These are phyloP conservation scores for Sinocyclocheilus grahami DNA, from an alignment of 2,113 vertebrate genomes.

Conservation along the genomic window DNA sequence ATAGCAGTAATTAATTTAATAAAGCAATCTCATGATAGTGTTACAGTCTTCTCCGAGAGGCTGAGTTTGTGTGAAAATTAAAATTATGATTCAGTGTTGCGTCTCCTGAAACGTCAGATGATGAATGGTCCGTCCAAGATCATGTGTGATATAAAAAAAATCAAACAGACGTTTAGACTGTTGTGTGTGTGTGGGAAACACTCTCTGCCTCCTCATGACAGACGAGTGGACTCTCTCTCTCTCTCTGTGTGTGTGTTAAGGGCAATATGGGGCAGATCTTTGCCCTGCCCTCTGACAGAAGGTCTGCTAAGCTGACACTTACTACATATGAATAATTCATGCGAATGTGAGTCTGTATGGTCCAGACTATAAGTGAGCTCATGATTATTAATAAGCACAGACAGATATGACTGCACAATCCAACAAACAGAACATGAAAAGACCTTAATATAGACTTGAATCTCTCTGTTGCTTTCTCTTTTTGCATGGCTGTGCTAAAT, in stretches of 20 bases:
- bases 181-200: constrained; percentile 1
- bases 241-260: not conserved
- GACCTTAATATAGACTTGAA: not conserved
- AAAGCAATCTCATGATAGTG: too few species aligned
- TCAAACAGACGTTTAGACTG: not conserved
- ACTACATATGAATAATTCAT: constrained; percentile 58
- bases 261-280: constrained; percentile 4
- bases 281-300: constrained; percentile 45
- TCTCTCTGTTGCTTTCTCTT: not conserved
- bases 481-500: not conserved
- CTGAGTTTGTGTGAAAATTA: too few species aligned
- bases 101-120: too few species aligned
- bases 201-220: not conserved
- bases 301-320: constrained; percentile 56
- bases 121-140: too few species aligned
- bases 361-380: constrained; percentile 37
- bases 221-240: not conserved
- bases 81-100: too few species aligned
- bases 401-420: constrained; percentile 37
- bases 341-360: not conserved
- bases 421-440: constrained; percentile 44
- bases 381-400: constrained; percentile 56
- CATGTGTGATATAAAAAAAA: not conserved
- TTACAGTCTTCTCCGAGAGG: too few species aligned
- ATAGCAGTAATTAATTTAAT: too few species aligned